Evolutionary conservation across 1,140 invertebrate species (phyloP).

Genomic region (Drosophila willistoni): DNA sequence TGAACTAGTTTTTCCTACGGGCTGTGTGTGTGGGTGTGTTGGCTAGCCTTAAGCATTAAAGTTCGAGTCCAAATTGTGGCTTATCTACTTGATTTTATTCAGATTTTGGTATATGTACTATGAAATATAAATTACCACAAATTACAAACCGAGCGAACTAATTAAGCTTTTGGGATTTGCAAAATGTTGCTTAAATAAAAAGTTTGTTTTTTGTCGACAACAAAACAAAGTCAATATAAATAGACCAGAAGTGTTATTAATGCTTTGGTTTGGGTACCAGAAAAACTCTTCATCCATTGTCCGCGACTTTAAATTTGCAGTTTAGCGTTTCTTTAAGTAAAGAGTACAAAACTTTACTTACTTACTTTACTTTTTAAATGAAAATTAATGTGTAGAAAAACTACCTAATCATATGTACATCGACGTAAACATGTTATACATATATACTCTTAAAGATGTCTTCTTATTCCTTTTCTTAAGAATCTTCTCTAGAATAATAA

Average conservation of each 20-base stretch:
- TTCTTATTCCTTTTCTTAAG: no score
- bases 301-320: not conserved
- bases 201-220: not conserved
- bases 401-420: no score
- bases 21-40: not conserved
- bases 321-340: no score
- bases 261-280: not conserved
- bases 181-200: conserved; percentile 1
- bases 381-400: no score
- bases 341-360: no score
- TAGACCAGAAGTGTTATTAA: not conserved
- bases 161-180: conserved; percentile 11
- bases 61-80: not conserved
- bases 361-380: no score
- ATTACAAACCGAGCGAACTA: conserved; percentile 12
- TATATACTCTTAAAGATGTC: no score
- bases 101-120: not conserved
- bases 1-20: conserved; percentile 14
- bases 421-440: no score
- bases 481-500: no score
- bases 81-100: conserved; percentile 3
- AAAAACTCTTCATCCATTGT: not conserved
- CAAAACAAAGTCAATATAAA: not conserved
- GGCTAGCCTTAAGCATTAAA: not conserved
- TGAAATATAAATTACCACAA: conserved; percentile 2